These are phyloP conservation scores for Tribolium madens DNA, from an alignment of 1,140 invertebrate genomes.

Conservation along the genomic window DNA sequence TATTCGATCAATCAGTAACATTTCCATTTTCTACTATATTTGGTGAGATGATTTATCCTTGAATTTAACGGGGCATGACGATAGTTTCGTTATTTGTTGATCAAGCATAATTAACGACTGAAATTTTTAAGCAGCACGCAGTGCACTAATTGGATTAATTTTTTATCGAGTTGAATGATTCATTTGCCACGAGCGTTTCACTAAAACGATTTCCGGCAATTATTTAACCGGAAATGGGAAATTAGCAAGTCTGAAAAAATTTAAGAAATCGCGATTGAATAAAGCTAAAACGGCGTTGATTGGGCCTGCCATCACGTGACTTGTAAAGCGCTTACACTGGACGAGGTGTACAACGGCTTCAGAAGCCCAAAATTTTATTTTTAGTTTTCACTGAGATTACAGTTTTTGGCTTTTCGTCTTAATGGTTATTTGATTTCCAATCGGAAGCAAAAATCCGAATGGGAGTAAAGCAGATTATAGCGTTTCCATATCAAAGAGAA, in stretches of 20 bases:
- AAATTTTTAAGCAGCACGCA: background rate
- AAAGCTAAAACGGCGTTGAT: too few species aligned
- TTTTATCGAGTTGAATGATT: background rate
- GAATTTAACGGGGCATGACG: background rate
- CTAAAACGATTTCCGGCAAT: background rate
- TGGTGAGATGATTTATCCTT: background rate
- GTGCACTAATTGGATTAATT: background rate
- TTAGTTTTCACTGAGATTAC: background rate
- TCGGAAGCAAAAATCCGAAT: background rate
- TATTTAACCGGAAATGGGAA: background rate
- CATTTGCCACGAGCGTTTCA: background rate
- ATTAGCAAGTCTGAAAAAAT: background rate
- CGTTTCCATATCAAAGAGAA: constrained; percentile 21
- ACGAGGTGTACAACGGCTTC: too few species aligned
- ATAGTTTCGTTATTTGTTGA: background rate
- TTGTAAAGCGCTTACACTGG: too few species aligned
- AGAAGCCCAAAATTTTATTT: too few species aligned
- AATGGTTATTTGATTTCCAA: background rate
- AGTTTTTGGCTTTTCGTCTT: background rate
- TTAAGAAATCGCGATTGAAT: too few species aligned
- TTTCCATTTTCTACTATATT: constrained; percentile 5
- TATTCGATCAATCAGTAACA: background rate
- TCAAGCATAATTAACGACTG: background rate
- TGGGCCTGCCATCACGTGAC: too few species aligned
- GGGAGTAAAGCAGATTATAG: background rate